Percentiles rank a stretch among this genome's conserved stretches.
These are phyloP conservation scores for Microchirus variegatus DNA, from an alignment of 2,797 vertebrate genomes.

Conservation along the genomic window DNA sequence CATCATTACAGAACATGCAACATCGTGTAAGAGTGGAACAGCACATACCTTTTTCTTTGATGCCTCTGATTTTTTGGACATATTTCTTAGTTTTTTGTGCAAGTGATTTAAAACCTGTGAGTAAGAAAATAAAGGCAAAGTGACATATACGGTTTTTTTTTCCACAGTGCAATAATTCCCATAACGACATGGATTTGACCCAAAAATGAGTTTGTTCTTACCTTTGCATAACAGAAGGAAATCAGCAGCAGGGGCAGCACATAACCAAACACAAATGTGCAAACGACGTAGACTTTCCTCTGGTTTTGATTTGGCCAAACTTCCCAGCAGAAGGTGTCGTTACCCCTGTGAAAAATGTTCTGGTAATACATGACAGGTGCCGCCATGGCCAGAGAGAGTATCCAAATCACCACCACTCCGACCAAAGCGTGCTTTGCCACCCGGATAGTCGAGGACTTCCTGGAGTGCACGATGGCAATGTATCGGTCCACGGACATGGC, in stretches of 20 bases:
- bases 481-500: slow-evolving; percentile 99
- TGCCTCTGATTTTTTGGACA: slow-evolving; percentile 98
- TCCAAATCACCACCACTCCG: slow-evolving; percentile 92
- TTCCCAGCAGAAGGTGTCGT: slow-evolving; percentile 96
- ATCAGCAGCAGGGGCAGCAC: slow-evolving; percentile 94
- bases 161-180: not conserved
- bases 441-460: slow-evolving; percentile 89
- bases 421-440: slow-evolving; percentile 87
- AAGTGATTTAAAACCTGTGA: slow-evolving; percentile 96
- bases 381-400: slow-evolving; percentile 91
- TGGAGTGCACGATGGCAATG: slow-evolving; percentile 94
- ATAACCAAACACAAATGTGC: slow-evolving; percentile 95
- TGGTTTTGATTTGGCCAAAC: slow-evolving; percentile 87
- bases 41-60: slow-evolving; percentile 96
- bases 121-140: slow-evolving; percentile 21
- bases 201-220: slow-evolving; percentile 56
- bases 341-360: slow-evolving; percentile 85
- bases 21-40: not conserved
- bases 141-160: not conserved
- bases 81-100: slow-evolving; percentile 95
- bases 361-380: slow-evolving; percentile 92
- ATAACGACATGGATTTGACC: not conserved
- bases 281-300: slow-evolving; percentile 92
- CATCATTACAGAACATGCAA: too few species aligned
- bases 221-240: slow-evolving; percentile 98